phyloP scores from a whole-genome alignment of 1,140 invertebrate genomes.

The Teleogryllus occipitalis region DNA sequence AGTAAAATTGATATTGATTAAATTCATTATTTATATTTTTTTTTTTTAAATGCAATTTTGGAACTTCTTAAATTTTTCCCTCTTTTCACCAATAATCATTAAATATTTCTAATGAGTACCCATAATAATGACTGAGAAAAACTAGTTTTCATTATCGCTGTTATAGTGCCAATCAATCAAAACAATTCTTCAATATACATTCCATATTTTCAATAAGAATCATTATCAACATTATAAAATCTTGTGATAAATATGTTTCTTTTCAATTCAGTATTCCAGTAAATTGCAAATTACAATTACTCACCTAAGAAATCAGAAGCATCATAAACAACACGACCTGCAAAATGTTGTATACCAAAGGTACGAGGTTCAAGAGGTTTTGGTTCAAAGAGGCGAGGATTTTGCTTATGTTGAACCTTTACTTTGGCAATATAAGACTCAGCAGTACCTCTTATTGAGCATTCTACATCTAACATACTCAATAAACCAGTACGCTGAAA shows the following conservation, averaged over 20 bases:
- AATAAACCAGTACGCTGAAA: conserved; percentile 72
- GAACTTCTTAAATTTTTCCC: too few relatives aligned
- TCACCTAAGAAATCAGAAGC: conserved; percentile 72
- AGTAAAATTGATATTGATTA: conserved; percentile 8
- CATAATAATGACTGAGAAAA: too few relatives aligned
- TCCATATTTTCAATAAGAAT: too few relatives aligned
- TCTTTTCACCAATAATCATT: neutral
- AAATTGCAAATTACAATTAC: neutral
- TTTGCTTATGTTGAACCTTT: conserved; percentile 73
- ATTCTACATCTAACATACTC: conserved; percentile 89
- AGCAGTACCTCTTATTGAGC: conserved; percentile 73
- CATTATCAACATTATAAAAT: neutral
- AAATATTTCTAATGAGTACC: conserved; percentile 6
- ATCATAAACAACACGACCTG: conserved; percentile 81
- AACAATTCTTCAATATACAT: too few relatives aligned
- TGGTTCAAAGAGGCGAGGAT: conserved; percentile 62
- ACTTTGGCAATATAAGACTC: conserved; percentile 84
- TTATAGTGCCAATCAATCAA: too few relatives aligned
- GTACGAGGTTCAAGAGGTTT: conserved; percentile 67
- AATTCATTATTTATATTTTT: too few relatives aligned
- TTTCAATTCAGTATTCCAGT: neutral
- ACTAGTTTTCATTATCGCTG: too few relatives aligned
- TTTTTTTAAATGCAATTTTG: too few relatives aligned
- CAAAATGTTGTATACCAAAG: conserved; percentile 88
- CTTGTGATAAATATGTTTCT: neutral